Evolutionary conservation across 2,888 invertebrate species (phyloP).

Genomic region (Bedellia somnulentella): DNA sequence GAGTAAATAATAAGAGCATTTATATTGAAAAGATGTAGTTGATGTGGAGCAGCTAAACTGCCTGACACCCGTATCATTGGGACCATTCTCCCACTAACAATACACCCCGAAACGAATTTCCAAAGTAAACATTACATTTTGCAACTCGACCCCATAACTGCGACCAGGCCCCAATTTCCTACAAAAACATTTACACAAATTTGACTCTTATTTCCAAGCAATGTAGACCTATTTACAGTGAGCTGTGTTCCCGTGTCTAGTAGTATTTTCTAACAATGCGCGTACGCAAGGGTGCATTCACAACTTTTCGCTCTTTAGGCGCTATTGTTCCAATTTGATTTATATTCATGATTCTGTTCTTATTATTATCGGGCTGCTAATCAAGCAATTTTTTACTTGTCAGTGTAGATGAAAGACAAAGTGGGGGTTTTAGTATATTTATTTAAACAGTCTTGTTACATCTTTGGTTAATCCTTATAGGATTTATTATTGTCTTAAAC

Average conservation of each 20-base stretch:
- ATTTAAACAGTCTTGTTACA: too few relatives aligned
- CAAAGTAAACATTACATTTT: constrained; percentile 52
- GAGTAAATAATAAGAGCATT: too few relatives aligned
- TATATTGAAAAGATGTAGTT: too few relatives aligned
- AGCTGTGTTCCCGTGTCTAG: too few relatives aligned
- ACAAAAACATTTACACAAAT: constrained; percentile 1
- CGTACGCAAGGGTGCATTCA: constrained; percentile 46
- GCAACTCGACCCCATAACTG: constrained; percentile 34
- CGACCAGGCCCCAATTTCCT: constrained; percentile 38
- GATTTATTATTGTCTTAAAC: not conserved
- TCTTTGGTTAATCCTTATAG: too few relatives aligned
- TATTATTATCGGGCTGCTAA: constrained; percentile 46
- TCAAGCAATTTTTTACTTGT: too few relatives aligned
- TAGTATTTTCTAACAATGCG: constrained; percentile 26
- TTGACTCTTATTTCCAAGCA: constrained; percentile 8
- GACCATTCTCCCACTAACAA: constrained; percentile 22
- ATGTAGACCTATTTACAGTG: too few relatives aligned
- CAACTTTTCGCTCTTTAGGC: constrained; percentile 57
- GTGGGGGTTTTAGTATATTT: too few relatives aligned
- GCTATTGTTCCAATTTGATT: constrained; percentile 56
- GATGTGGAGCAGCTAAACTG: constrained; percentile 13
- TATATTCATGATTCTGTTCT: constrained; percentile 53
- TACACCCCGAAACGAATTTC: constrained; percentile 52
- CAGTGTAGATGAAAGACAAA: too few relatives aligned
- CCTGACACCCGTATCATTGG: constrained; percentile 36